Base-by-base conservation (phyloP, 2,113 vertebrate species). In the Ageneiosus marmoratus region DNA sequence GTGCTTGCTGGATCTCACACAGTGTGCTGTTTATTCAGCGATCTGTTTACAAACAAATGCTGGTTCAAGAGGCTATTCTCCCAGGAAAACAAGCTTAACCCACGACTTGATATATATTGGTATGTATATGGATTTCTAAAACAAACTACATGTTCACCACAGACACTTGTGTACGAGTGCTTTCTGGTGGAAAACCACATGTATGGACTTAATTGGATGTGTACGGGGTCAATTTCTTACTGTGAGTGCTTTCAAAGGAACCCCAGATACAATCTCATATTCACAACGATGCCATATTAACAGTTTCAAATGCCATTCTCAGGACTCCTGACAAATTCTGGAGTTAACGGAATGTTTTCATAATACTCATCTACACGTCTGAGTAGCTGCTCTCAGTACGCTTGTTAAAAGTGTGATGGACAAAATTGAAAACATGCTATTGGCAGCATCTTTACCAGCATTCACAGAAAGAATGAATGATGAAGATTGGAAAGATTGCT, bases 1-100 rank as follows among this genome's bases (percentile, higher is more conserved):
- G 55, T 74, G 70, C 83, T 56, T 84, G 67, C 29, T 50, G 69
- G 53, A 79, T 80, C 65, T 72, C 53, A 50, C 41, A 79, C 53
- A n/a, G 37, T 46, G 41, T 34, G 56, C 55, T 56, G 51, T 58
- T 55, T 83, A 58, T 62, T 60, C 63, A 48, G 16, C 34, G 22
- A 29, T 63, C 37, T 84, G 27, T 80, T 84, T 75, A 75, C 58
- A 80, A 84, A 84, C 56, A 75, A 63, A 41, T 41, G 48, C 41
- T 62, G 24, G 51, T 80, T 80, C 32, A 77, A 80, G 77, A 69
- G 63, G 62, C 51, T 20, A 29, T 79, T 53, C 16, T 63, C 46
- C 46, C n/a, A 3, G 27, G 27, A 80, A 75, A 81, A 58, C 60
- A 58, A 58, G 32, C 34, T 34, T 65, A 80, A 72, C 51, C 24